Evolutionary conservation across 2,888 invertebrate species (phyloP).

Genomic region (Gandaritis pyraliata): DNA sequence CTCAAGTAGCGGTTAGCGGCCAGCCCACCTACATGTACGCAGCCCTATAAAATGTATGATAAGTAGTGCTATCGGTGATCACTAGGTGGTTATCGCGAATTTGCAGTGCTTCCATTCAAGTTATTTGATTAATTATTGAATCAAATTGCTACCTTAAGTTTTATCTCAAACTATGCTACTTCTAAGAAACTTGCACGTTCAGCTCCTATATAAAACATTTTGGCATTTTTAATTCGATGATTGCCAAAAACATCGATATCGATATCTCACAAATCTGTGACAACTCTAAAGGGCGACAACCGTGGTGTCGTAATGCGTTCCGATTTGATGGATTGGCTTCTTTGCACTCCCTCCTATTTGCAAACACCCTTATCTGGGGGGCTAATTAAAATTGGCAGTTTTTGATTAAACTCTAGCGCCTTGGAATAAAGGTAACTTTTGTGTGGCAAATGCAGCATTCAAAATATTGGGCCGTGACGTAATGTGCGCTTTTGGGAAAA

Average conservation of each 20-base stretch:
- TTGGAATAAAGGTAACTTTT: constrained; percentile 41
- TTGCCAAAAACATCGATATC: constrained; percentile 26
- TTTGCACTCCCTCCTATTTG: constrained; percentile 81
- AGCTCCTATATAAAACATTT: neutral
- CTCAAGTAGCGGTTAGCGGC: no score
- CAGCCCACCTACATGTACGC: no score
- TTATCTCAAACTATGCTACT: no score
- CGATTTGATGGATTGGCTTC: constrained; percentile 85
- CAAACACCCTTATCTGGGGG: constrained; percentile 80
- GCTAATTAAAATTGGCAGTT: constrained; percentile 81
- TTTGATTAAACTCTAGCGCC: constrained; percentile 42
- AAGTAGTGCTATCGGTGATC: no score
- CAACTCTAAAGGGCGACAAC: constrained; percentile 63
- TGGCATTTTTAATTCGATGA: neutral
- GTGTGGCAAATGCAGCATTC: constrained; percentile 19
- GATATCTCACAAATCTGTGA: constrained; percentile 21
- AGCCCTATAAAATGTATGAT: no score
- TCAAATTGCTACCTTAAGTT: no score
- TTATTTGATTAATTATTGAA: no score
- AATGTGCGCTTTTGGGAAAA: constrained; percentile 35
- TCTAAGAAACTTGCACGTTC: no score
- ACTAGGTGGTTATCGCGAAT: no score
- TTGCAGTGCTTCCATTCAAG: no score
- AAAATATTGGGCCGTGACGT: constrained; percentile 31
- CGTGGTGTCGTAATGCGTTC: constrained; percentile 82